phyloP scores from a whole-genome alignment of 1,140 invertebrate species.

The Tetraneura akinire region DNA sequence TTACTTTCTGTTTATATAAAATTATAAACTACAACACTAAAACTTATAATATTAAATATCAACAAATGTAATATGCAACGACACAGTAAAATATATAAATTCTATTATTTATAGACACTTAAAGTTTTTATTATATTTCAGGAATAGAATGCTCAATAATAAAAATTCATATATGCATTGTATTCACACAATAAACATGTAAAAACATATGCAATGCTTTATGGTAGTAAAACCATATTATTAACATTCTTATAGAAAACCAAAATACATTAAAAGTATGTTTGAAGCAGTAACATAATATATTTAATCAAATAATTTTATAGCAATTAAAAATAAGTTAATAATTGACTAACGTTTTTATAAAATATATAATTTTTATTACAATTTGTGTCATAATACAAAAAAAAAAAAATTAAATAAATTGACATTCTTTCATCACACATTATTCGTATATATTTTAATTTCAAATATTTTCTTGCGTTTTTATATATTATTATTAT shows the following conservation, averaged over 20 bases:
- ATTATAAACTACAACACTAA: too few relatives aligned
- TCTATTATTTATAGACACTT: neutral
- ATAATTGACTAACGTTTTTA: too few relatives aligned
- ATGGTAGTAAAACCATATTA: neutral
- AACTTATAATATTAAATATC: too few relatives aligned
- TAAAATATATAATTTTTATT: too few relatives aligned
- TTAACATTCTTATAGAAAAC: neutral
- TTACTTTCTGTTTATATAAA: too few relatives aligned
- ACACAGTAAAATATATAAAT: neutral
- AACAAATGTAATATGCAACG: too few relatives aligned
- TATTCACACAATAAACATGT: neutral
- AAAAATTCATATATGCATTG: neutral
- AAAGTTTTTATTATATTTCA: neutral
- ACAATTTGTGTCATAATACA: too few relatives aligned
- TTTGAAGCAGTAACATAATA: slow-evolving; percentile 1
- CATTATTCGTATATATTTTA: too few relatives aligned
- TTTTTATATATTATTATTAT: too few relatives aligned
- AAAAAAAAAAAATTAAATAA: neutral
- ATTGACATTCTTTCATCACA: slow-evolving; percentile 5
- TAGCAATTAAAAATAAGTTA: too few relatives aligned
- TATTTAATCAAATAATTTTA: too few relatives aligned
- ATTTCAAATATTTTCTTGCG: too few relatives aligned
- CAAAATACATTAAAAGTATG: neutral
- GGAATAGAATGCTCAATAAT: neutral
- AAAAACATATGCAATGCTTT: neutral